Conservation (phyloP, 2,113 vertebrate species). For the Notechis scutatus region DNA sequence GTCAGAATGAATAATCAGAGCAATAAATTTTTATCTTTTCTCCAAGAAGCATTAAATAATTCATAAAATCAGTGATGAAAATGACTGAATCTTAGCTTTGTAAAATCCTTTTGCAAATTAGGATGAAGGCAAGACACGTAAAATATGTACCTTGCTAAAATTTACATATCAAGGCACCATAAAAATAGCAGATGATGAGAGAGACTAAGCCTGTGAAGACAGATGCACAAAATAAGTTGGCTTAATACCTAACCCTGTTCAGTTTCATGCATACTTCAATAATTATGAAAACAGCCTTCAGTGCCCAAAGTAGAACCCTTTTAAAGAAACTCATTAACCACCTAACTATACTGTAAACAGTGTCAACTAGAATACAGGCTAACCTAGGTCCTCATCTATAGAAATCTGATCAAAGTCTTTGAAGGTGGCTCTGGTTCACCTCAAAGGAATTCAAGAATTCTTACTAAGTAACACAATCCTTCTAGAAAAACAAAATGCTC, state of each 20-base stretch:
- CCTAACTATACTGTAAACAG: background rate
- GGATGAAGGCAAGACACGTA: background rate
- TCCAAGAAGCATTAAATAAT: background rate
- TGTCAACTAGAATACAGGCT: background rate
- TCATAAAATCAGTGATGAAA: background rate
- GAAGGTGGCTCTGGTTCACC: background rate
- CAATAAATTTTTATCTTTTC: conserved; percentile 4
- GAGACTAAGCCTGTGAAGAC: background rate
- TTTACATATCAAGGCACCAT: background rate
- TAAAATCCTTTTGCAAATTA: background rate
- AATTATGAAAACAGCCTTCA: background rate
- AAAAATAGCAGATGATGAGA: background rate
- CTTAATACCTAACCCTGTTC: background rate
- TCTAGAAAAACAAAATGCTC: background rate
- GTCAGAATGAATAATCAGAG: background rate
- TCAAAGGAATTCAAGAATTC: background rate
- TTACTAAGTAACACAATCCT: background rate
- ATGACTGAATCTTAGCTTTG: background rate
- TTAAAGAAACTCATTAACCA: background rate
- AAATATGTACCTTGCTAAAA: background rate
- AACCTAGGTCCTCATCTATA: background rate
- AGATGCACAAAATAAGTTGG: background rate
- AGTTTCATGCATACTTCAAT: background rate
- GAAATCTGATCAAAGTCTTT: background rate
- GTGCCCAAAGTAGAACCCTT: background rate